Base-by-base conservation (phyloP, 2,113 vertebrate species). In the Eretmochelys imbricata region DNA sequence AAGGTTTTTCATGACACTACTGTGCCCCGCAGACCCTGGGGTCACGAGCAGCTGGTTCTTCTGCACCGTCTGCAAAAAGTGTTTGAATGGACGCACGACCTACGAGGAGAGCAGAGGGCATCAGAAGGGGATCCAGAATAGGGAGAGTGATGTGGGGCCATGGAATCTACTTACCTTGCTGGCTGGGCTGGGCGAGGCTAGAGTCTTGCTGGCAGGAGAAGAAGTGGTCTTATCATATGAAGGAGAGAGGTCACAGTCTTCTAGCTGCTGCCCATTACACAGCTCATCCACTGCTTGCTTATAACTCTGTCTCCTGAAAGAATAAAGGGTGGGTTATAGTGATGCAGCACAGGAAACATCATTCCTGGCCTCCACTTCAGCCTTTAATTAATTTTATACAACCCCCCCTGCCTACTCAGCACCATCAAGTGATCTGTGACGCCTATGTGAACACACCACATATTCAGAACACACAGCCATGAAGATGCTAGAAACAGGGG, bases 21-120 rank as follows among this genome's bases (percentile, higher is more conserved):
- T 95, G 3, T 97, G 98, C 4, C 98, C 98, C 0, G 98, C 12
- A 0, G 99, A 97, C 31, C 93, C 98, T 0, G 99, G 98, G 17
- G 99, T 99, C 96, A 98, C 97, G 10, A 99, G 98, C 90, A 99
- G 96, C 95, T 99, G 99, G 97, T 98, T 99, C 97, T 98, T 98
- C 92, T 99, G 99, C 88, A 99, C 99, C 0, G 99, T 99, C 94
- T 99, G 99, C 54, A 99, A 97, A 93, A 99, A 99, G 59, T 98
- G 98, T 59, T 95, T 99, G 98, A 99, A 69, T 0, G 99, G 99
- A 69, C 92, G 98, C 1, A 99, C 97, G 25, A 98, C 98, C 99
- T 99, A 72, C 2, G 4, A 20, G 9, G 80, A 85, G 27, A 87
- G 11, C 6, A 13, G 0, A 4, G 49, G 62, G 3, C 25, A 6